Evolutionary conservation across 2,888 invertebrate species (phyloP).

Genomic region (Plagodis dolabraria): DNA sequence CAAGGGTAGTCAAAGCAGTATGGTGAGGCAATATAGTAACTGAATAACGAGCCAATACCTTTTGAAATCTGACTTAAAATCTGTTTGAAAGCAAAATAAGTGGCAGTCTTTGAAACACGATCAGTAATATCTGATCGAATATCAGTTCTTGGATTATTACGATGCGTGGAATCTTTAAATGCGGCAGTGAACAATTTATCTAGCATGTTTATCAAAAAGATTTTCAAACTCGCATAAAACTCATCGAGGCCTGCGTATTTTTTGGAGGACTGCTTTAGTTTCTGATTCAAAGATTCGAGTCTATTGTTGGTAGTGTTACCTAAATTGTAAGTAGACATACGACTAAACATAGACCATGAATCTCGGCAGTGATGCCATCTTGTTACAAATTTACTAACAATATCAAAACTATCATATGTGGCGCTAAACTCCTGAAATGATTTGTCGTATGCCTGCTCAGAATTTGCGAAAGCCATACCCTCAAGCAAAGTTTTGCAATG

Average conservation of each 20-base stretch:
- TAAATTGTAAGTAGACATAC: constrained; percentile 12
- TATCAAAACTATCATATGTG: no score
- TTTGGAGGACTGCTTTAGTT: constrained; percentile 8
- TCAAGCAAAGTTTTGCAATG: no score
- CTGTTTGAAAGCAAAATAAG: constrained; percentile 7
- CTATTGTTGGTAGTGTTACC: constrained; percentile 11
- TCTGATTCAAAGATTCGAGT: constrained; percentile 17
- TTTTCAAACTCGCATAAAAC: constrained; percentile 2
- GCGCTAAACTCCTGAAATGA: no score
- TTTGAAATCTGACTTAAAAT: constrained; percentile 7
- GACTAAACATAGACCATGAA: constrained; percentile 13
- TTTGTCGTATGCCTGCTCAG: no score
- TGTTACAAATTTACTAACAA: no score
- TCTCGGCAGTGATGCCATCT: constrained; percentile 15
- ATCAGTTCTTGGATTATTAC: background rate
- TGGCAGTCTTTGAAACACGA: background rate
- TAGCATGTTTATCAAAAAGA: constrained; percentile 1
- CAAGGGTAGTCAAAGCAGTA: constrained; percentile 3
- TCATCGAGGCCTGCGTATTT: constrained; percentile 3
- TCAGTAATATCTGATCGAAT: no score
- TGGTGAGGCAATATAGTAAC: constrained; percentile 1
- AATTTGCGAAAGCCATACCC: no score
- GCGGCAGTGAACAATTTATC: constrained; percentile 9
- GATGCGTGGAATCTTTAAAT: constrained; percentile 7
- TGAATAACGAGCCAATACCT: constrained; percentile 5